Evolutionary conservation across 2,113 vertebrate species (phyloP).

Genomic region (Dasyurus viverrinus): DNA sequence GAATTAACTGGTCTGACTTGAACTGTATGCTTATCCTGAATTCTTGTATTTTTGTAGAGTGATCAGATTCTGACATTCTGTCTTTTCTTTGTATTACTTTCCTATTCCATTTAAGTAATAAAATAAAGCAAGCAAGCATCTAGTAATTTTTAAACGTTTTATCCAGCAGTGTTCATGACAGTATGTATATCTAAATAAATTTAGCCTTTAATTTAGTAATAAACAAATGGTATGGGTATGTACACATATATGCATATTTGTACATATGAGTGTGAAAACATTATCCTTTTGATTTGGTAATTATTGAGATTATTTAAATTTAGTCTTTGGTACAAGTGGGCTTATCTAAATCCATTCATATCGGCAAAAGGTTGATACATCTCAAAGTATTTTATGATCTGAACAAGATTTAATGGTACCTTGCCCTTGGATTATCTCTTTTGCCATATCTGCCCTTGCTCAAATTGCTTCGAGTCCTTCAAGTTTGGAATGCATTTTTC

Average conservation of each 20-base stretch:
- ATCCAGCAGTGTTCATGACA: not conserved
- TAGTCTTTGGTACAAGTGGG: slow-evolving; percentile 22
- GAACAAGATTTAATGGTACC: not conserved
- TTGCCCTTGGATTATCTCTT: not conserved
- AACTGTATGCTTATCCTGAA: not conserved
- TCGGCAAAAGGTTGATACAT: not conserved
- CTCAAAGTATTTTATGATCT: not conserved
- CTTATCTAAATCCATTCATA: not conserved
- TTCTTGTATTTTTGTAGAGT: not conserved
- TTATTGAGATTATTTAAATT: slow-evolving; percentile 30
- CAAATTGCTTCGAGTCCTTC: not conserved
- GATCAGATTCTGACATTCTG: not conserved
- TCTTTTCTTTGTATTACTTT: not conserved
- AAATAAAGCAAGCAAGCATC: slow-evolving; percentile 14
- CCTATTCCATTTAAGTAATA: slow-evolving; percentile 22
- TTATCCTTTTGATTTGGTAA: not conserved
- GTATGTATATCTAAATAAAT: not conserved
- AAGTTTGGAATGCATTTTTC: not conserved
- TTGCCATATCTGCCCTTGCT: not conserved
- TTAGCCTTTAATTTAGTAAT: slow-evolving; percentile 9
- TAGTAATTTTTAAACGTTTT: slow-evolving; percentile 8
- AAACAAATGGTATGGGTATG: not conserved
- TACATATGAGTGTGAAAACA: not conserved
- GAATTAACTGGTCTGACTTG: not conserved
- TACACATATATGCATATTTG: not conserved